Evolutionary conservation across 1,140 invertebrate species (phyloP).

Genomic region (Mercenaria mercenaria): DNA sequence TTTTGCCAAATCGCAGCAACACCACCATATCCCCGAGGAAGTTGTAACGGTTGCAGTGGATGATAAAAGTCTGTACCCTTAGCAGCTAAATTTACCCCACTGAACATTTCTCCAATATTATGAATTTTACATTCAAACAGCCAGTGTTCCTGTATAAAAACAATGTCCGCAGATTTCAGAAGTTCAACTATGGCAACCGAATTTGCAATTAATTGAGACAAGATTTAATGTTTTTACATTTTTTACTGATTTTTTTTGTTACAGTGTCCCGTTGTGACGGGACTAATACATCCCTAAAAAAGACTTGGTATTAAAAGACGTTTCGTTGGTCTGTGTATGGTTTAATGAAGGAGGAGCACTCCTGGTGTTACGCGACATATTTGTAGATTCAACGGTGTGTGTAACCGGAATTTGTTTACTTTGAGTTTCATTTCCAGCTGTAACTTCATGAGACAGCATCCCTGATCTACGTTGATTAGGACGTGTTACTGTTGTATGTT

Average conservation of each 20-base stretch:
- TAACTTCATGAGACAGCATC: no score
- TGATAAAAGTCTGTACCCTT: slow-evolving; percentile 31
- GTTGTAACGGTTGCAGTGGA: slow-evolving; percentile 20
- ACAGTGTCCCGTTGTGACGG: background rate
- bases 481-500: no score
- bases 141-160: slow-evolving; percentile 37
- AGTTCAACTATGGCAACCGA: background rate
- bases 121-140: slow-evolving; percentile 15
- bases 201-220: background rate
- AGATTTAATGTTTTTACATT: background rate
- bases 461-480: no score
- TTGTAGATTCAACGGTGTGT: background rate
- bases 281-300: background rate
- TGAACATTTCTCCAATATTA: background rate
- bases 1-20: slow-evolving; percentile 15
- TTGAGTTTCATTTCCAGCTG: no score
- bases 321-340: no score
- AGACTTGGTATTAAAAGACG: background rate
- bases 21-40: slow-evolving; percentile 37
- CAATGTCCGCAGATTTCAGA: background rate
- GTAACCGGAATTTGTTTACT: background rate
- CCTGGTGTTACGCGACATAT: background rate
- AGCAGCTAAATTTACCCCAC: background rate
- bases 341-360: no score
- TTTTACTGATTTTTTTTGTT: background rate